Evolutionary conservation across 2,888 invertebrate species (phyloP), one percentile per base, ranked within the genome.

Genomic region (Phytoseiulus persimilis): DNA sequence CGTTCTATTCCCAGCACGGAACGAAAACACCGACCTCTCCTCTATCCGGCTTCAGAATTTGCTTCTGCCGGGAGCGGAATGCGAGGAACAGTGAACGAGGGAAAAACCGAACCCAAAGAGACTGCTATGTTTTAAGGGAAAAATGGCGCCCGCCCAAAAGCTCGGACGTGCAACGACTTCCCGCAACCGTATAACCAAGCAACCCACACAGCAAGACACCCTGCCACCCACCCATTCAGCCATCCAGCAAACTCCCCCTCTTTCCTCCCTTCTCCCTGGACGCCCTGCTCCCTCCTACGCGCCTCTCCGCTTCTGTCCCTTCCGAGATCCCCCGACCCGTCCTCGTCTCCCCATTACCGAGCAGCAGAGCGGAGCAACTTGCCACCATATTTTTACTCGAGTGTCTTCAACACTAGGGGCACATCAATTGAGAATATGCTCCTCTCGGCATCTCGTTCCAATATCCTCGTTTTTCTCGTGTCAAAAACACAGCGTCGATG

Each of bases 81-180:
- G 65, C 18, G 65, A 14, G 28, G 65, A 65, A 65, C 1, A 65
- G 65, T 65, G 65, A 23, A 14, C 9, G 9, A 23, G 65, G 65
- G 65, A 65, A 65, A 65, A 65, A 18, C 28, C 65, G 65, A 65
- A 65, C 18, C 65, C 65, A 23, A 65, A 65, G 28, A 65, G 14
- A 23, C 65, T 65, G 65, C 65, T 14, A 65, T 65, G 65, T 65
- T 65, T 65, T 28, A 65, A 65, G 65, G 65, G 18, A 39, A 65
- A 65, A 65, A 65, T 65, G 65, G 65, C 65, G 14, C 28, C 65
- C 65, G 39, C 28, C 65, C 65, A 65, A 87, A 87, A 39, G 87
- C 32, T 87, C 87, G 87, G 32, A 87, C 87, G 87, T 87, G 87
- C 87, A 87, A 87, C 39, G 87, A 87, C 87, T 87, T 87, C 39